Conservation (phyloP, 2,888 invertebrate genomes). For the Tachina lurida region DNA sequence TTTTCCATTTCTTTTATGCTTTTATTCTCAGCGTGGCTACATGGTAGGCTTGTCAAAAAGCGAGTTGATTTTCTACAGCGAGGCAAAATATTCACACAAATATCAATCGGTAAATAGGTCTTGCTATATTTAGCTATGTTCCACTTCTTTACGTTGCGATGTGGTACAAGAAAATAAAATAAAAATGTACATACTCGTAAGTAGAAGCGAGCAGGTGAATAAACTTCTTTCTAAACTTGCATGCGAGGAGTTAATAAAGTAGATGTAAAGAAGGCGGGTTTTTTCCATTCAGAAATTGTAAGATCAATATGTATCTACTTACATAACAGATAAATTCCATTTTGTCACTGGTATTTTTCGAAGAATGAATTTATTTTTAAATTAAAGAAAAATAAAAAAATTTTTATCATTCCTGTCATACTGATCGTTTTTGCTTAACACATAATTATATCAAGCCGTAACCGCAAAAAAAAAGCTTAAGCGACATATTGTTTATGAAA, state of each 20-base stretch:
- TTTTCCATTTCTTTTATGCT: conserved; percentile 1
- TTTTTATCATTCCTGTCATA: too few species aligned
- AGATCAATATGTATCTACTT: background rate
- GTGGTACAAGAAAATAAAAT: background rate
- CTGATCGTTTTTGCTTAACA: too few species aligned
- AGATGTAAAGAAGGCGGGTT: background rate
- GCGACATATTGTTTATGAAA: too few species aligned
- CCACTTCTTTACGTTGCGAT: conserved; percentile 38
- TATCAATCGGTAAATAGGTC: conserved; percentile 42
- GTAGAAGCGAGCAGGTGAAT: conserved; percentile 34
- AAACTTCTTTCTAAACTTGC: conserved; percentile 23
- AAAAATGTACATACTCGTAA: background rate
- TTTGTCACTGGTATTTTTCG: too few species aligned
- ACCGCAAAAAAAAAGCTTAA: too few species aligned
- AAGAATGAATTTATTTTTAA: too few species aligned
- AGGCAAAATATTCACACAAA: conserved; percentile 1
- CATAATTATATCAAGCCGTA: too few species aligned
- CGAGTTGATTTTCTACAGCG: background rate
- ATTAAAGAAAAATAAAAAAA: too few species aligned
- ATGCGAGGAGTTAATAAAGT: background rate
- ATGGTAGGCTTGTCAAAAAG: background rate
- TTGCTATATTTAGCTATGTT: conserved; percentile 59
- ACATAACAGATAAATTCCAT: background rate
- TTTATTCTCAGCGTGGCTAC: background rate
- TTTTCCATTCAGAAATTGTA: conserved; percentile 41